Conservation (phyloP, 2,888 invertebrate genomes). For the Hemithea aestivaria region DNA sequence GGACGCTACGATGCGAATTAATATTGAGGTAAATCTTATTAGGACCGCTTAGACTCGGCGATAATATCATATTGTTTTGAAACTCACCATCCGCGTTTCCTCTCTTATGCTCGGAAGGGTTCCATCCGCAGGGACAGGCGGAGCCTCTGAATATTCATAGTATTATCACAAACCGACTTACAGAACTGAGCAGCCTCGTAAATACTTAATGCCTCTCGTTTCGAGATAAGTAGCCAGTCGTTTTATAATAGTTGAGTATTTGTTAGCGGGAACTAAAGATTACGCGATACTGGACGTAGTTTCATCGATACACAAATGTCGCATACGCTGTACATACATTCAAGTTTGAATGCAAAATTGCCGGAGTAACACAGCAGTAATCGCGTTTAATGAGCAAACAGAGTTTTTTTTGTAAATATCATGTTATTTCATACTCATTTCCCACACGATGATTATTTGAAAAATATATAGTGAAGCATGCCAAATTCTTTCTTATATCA, state of each 20-base stretch:
- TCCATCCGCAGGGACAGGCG: slow-evolving; percentile 66
- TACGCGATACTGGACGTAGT: too few relatives aligned
- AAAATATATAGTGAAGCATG: too few relatives aligned
- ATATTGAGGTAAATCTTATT: slow-evolving; percentile 79
- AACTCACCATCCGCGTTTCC: slow-evolving; percentile 72
- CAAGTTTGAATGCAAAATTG: too few relatives aligned
- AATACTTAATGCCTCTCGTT: slow-evolving; percentile 60
- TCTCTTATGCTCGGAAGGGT: slow-evolving; percentile 74
- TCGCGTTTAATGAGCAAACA: too few relatives aligned
- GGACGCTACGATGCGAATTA: slow-evolving; percentile 74
- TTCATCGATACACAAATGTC: too few relatives aligned
- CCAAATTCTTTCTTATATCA: too few relatives aligned
- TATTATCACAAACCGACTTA: slow-evolving; percentile 72
- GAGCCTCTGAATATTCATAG: slow-evolving; percentile 72
- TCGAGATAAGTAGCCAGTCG: slow-evolving; percentile 46
- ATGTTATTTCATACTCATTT: too few relatives aligned
- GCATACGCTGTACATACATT: too few relatives aligned
- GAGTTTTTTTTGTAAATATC: too few relatives aligned
- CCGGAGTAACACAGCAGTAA: too few relatives aligned
- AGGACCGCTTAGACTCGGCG: slow-evolving; percentile 73
- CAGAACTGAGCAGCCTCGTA: slow-evolving; percentile 60
- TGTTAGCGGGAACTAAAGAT: slow-evolving; percentile 27
- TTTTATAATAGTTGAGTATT: slow-evolving; percentile 33
- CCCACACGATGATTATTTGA: too few relatives aligned
- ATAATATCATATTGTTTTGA: slow-evolving; percentile 78